Base-by-base conservation (phyloP, 1,140 invertebrate species). In the Mya arenaria region DNA sequence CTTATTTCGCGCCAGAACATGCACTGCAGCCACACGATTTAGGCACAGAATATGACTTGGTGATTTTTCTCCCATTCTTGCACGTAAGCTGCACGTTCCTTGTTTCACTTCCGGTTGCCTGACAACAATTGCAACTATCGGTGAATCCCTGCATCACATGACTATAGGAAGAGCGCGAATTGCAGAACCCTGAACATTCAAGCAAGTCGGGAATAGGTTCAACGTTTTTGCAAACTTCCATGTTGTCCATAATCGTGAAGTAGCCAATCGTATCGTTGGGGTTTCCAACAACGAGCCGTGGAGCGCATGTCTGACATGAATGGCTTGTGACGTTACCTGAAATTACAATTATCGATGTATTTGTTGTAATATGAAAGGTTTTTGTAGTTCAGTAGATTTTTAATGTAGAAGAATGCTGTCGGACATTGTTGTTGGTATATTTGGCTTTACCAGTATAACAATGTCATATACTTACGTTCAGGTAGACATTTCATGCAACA, bases 131-230 rank as follows among this genome's bases (percentile, higher is more conserved):
- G 81, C 86, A 88, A 19, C 62, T 72, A 66, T 81, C 82, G 17
- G 69, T 48, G 74, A 83, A 84, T 23, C 79, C 74, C 19, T 48
- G 48, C 84, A 87, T 84, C 25, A 85, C n/a, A 28, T 71, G 71
- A 19, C 52, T 74, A 73, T 86, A 86, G 41, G 39, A 81, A n/a
- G 80, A 73, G 25, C 32, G 65, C 6, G 86, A 85, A 48, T 58
- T 83, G 44, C 86, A 88, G 56, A 78, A 83, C 6, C 86, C 86
- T 30, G 69, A 55, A 39, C 86, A 88, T 62, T 86, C 80, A 71
- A 48, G 83, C 30, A 88, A 72, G 56, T 86, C 86, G 15, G 63
- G 41, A 28, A 88, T 66, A 19, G 75, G 66, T 15, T 78, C 78
- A 19, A 55, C 41, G 75, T 88, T 88, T 30, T 73, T 23, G 48